Evolutionary conservation across 1,140 invertebrate genomes (phyloP).

Genomic region (Drosophila novamexicana): DNA sequence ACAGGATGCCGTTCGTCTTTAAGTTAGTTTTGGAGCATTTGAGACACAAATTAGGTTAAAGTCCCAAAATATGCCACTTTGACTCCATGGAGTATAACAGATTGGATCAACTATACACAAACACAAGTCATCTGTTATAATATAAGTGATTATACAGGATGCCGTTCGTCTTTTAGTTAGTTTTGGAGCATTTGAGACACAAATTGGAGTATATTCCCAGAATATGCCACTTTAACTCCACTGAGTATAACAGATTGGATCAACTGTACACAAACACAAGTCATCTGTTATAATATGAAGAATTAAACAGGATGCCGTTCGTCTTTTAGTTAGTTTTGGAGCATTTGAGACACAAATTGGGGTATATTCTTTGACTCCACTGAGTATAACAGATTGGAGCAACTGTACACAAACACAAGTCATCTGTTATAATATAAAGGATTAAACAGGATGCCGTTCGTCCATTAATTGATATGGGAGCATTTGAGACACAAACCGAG

Average conservation of each 20-base stretch:
- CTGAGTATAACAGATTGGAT: not conserved
- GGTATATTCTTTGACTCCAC: constrained; percentile 25
- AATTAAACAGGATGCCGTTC: constrained; percentile 60
- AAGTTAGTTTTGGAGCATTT: constrained; percentile 54
- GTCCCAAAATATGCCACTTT: constrained; percentile 54
- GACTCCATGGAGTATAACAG: constrained; percentile 33
- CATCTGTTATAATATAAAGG: constrained; percentile 49
- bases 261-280: constrained; percentile 49
- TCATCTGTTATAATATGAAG: constrained; percentile 54
- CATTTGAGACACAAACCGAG: constrained; percentile 62
- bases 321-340: constrained; percentile 23
- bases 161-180: constrained; percentile 37
- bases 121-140: constrained; percentile 62
- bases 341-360: constrained; percentile 47
- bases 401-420: constrained; percentile 58
- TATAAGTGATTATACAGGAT: constrained; percentile 46
- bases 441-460: constrained; percentile 57
- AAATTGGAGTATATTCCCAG: not conserved
- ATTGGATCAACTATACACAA: constrained; percentile 18
- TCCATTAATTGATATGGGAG: constrained; percentile 47
- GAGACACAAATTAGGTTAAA: constrained; percentile 38
- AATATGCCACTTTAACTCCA: constrained; percentile 67
- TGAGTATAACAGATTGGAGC: not conserved
- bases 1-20: constrained; percentile 54
- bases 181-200: constrained; percentile 53